Evolutionary conservation across 2,888 invertebrate species (phyloP).

Genomic region (Eurytoma californica): DNA sequence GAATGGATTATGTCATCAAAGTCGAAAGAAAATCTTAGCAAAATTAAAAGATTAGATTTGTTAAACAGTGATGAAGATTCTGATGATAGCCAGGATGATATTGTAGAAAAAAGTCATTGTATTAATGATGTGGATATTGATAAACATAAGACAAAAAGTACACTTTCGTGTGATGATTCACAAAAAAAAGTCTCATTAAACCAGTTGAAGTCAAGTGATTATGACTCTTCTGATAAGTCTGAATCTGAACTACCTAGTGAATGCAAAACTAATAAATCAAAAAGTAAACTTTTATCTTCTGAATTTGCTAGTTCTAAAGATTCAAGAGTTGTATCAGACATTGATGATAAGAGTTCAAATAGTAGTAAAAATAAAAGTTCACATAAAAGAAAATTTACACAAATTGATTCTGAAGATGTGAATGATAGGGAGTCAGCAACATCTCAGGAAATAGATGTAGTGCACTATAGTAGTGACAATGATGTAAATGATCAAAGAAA

Average conservation of each 20-base stretch:
- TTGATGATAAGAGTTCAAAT: neutral
- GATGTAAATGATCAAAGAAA: slow-evolving; percentile 13
- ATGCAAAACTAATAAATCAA: too few relatives aligned
- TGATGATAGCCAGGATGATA: neutral
- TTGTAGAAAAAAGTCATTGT: slow-evolving; percentile 5
- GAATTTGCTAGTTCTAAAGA: slow-evolving; percentile 9
- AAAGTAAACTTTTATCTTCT: neutral
- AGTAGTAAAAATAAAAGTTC: neutral
- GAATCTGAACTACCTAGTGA: too few relatives aligned
- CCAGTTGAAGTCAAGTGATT: too few relatives aligned
- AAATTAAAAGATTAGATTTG: neutral
- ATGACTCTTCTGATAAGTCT: too few relatives aligned
- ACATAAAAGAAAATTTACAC: neutral
- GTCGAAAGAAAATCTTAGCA: neutral
- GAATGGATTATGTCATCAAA: neutral
- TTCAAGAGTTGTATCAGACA: neutral
- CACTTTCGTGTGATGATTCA: too few relatives aligned
- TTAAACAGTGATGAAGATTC: slow-evolving; percentile 6
- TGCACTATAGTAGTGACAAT: slow-evolving; percentile 9
- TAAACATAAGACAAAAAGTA: slow-evolving; percentile 29
- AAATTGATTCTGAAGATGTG: neutral
- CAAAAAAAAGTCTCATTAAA: too few relatives aligned
- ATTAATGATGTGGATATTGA: slow-evolving; percentile 32
- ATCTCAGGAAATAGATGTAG: slow-evolving; percentile 12
- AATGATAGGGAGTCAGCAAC: neutral